Percentiles rank a stretch among this genome's conserved stretches.
Evolutionary conservation across 2,113 vertebrate species (phyloP).

Genomic region (Limnothrissa miodon): DNA sequence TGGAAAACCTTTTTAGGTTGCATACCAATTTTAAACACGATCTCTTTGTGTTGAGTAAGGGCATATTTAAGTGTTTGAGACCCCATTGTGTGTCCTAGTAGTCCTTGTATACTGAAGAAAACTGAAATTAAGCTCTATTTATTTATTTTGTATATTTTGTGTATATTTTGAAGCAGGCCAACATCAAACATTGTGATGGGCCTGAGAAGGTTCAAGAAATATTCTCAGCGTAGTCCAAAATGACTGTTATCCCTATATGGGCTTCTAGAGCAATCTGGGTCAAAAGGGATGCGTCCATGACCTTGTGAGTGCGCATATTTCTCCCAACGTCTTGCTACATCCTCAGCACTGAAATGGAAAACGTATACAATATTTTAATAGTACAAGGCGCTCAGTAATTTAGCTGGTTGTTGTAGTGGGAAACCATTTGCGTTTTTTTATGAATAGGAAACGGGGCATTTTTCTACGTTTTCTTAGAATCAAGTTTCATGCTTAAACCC

Average conservation of each 20-base stretch:
- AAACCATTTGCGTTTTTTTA: neutral
- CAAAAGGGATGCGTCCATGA: conserved; percentile 35
- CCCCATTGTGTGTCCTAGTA: neutral
- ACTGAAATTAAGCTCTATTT: neutral
- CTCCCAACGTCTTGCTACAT: neutral
- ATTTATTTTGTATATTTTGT: too few relatives aligned
- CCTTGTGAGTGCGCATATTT: conserved; percentile 13
- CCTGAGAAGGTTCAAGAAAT: neutral
- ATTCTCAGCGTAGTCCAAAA: conserved; percentile 1
- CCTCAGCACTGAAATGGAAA: neutral
- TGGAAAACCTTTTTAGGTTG: neutral
- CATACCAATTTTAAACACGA: too few relatives aligned
- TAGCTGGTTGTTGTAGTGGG: neutral
- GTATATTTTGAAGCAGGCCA: neutral
- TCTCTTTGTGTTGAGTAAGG: neutral
- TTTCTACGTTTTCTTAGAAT: conserved; percentile 57
- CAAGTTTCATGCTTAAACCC: conserved; percentile 60
- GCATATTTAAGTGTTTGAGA: neutral
- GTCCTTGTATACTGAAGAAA: neutral
- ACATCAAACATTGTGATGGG: neutral
- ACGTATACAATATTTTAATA: neutral
- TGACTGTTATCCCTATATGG: neutral
- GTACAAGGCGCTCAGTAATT: neutral
- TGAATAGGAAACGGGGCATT: conserved; percentile 34
- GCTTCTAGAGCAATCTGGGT: conserved; percentile 36